Evolutionary conservation across 2,113 vertebrate genomes (phyloP).

Genomic region (Murina feae): DNA sequence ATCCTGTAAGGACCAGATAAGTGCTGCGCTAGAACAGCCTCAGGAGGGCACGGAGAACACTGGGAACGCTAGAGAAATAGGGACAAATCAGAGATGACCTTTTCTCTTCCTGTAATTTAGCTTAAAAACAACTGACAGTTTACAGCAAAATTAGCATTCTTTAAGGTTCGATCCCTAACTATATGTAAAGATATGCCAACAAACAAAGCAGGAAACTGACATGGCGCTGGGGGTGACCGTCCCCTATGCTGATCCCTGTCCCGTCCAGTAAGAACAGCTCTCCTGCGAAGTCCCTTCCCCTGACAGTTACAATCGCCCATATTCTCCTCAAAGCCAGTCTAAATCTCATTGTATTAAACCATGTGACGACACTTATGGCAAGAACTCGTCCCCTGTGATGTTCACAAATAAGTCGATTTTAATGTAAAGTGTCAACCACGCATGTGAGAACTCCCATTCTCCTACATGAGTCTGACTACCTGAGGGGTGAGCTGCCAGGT

Average conservation of each 20-base stretch:
- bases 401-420: background rate
- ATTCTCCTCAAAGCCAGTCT: background rate
- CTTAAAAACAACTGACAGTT: background rate
- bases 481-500: accelerated
- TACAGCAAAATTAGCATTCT: background rate
- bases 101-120: background rate
- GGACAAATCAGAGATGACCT: accelerated
- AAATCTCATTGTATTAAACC: background rate
- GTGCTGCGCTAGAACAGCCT: accelerated
- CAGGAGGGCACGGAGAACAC: accelerated
- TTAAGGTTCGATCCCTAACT: accelerated
- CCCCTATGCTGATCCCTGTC: accelerated
- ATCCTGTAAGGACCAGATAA: accelerated
- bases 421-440: background rate
- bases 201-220: background rate
- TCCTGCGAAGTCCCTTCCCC: too few species aligned
- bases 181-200: background rate
- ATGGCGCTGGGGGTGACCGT: accelerated
- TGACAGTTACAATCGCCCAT: accelerated
- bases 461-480: background rate
- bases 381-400: background rate
- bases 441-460: accelerated
- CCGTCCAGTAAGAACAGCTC: accelerated
- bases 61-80: accelerated
- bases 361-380: accelerated